Evolutionary conservation across 2,888 invertebrate genomes (phyloP), one percentile per base, ranked within the genome.

Genomic region (Polydrusus cervinus): DNA sequence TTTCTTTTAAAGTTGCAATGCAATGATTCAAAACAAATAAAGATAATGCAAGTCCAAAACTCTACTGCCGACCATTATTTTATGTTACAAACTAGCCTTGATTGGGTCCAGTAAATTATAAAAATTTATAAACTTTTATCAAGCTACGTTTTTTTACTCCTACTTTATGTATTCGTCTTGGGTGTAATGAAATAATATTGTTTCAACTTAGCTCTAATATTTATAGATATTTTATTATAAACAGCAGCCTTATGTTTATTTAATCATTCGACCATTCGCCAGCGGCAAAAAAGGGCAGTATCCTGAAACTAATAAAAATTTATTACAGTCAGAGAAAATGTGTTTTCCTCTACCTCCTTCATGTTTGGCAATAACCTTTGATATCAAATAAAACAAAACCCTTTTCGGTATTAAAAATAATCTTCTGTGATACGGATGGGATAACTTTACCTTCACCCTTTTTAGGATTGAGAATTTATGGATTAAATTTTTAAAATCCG

Each of bases 191-290:
- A 25, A 25, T 25, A 1, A 25, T 25, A 25, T 25, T 25, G 25
- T 25, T 25, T 25, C 5, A 3, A 25, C 1, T 25, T 1, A 25
- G 25, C 5, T 25, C 25, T 25, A 25, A 25, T 25, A 25, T 25
- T 25, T 25, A 25, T 25, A 25, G 1, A 25, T 25, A 3, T 25
- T 25, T 51, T 51, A 51, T 51, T 11, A 51, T 51, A 25, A 7
- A 20, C 25, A 20, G n/a, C 51, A 20, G n/a, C 25, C 18, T 18
- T 20, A 10, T 51, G 51, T 13, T 51, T 51, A 51, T 51, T 51
- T 51, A 51, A 51, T 51, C 51, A 51, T 51, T 20, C 11, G 25
- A 10, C 16, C 47, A 47, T 47, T 51, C 51, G 51, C 51, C 20
- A 1, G 51, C 49, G 18, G 49, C 9, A 43, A 13, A 10, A 51